Conservation (phyloP, 1,140 invertebrate genomes). For the Bombus confusus region DNA sequence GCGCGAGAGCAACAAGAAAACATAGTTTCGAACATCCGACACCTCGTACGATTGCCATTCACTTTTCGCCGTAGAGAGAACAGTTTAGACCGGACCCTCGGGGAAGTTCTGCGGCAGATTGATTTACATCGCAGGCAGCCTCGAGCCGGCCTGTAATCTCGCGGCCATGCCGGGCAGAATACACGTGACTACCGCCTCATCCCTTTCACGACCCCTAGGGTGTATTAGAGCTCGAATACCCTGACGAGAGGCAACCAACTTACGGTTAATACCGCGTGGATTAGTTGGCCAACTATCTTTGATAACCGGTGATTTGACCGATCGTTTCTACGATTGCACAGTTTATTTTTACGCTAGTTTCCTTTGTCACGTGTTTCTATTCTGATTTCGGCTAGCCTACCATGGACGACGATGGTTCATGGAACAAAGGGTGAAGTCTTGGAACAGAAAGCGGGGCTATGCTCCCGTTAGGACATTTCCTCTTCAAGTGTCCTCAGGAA, state of each 20-base stretch:
- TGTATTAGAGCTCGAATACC: slow-evolving; percentile 31
- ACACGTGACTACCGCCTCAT: slow-evolving; percentile 50
- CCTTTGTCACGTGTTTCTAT: background rate
- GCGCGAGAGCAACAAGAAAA: slow-evolving; percentile 10
- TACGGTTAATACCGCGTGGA: slow-evolving; percentile 19
- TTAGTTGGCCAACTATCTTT: background rate
- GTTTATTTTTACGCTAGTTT: background rate
- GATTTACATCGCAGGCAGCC: slow-evolving; percentile 63
- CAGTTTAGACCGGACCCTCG: slow-evolving; percentile 18
- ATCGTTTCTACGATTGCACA: background rate
- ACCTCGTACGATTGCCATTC: slow-evolving; percentile 30
- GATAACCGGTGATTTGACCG: background rate
- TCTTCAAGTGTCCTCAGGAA: slow-evolving; percentile 74
- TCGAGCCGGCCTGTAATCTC: slow-evolving; percentile 61
- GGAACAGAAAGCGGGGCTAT: slow-evolving; percentile 27
- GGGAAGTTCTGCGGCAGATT: slow-evolving; percentile 47
- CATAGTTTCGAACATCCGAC: slow-evolving; percentile 18
- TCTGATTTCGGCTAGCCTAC: background rate
- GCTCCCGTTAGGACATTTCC: slow-evolving; percentile 76
- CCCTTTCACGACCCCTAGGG: slow-evolving; percentile 34
- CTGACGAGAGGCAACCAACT: slow-evolving; percentile 13
- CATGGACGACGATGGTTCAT: too few species aligned
- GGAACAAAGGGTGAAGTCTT: slow-evolving; percentile 30
- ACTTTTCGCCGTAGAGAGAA: slow-evolving; percentile 20
- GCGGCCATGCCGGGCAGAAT: slow-evolving; percentile 42